Evolutionary conservation across 2,113 vertebrate genomes (phyloP).

Genomic region (Bos indicus): DNA sequence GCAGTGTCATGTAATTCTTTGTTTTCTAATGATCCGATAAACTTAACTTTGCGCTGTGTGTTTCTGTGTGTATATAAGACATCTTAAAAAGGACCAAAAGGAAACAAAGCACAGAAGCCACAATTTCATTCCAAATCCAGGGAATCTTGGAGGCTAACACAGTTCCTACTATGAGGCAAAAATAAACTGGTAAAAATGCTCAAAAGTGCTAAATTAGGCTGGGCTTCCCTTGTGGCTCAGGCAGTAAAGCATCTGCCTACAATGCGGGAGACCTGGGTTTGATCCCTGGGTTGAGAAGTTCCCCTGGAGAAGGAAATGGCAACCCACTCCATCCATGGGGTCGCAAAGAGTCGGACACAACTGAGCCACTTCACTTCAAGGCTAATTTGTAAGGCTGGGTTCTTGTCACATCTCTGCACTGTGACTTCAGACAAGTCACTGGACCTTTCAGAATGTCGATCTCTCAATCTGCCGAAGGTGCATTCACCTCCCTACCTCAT

Average conservation of each 20-base stretch:
- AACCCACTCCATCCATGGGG: no score
- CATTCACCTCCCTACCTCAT: not conserved
- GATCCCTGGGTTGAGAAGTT: no score
- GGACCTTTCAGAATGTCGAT: not conserved
- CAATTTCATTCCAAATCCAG: not conserved
- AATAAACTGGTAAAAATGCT: not conserved
- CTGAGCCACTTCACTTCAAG: not conserved
- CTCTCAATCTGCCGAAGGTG: not conserved
- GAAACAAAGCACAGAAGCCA: not conserved
- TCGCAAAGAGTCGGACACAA: no score
- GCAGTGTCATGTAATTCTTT: not conserved
- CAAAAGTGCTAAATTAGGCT: not conserved
- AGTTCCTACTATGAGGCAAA: not conserved
- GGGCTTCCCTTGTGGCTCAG: no score
- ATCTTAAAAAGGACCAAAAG: not conserved
- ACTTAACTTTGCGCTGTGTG: not conserved
- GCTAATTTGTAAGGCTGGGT: not conserved
- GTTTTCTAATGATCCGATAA: not conserved
- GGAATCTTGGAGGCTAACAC: not conserved
- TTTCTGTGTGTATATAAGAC: not conserved
- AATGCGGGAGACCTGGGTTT: no score
- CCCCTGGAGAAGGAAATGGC: no score
- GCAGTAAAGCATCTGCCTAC: rapidly evolving
- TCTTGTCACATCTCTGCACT: not conserved
- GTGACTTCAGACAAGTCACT: not conserved